Conservation (phyloP, 2,888 invertebrate species). For the Tupiocoris notatus region DNA sequence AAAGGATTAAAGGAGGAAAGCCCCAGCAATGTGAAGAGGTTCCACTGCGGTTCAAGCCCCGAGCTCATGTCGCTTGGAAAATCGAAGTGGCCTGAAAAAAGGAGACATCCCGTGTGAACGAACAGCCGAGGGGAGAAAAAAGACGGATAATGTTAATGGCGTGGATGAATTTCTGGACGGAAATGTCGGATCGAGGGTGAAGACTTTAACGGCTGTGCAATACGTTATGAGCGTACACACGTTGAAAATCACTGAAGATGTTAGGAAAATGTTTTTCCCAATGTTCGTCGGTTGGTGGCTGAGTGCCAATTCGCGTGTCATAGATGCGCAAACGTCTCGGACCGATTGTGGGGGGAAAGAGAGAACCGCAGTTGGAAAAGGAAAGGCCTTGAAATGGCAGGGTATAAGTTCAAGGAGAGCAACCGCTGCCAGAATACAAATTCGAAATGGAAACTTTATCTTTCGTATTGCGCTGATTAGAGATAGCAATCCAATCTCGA, state of each 20-base stretch:
- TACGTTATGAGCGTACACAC: not conserved
- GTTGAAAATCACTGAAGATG: not conserved
- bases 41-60: too few relatives aligned
- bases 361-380: too few relatives aligned
- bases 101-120: not conserved
- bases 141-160: not conserved
- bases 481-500: too few relatives aligned
- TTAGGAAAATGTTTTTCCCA: not conserved
- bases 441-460: too few relatives aligned
- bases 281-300: not conserved
- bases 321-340: too few relatives aligned
- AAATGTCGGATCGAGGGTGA: not conserved
- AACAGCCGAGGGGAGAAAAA: not conserved
- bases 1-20: too few relatives aligned
- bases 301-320: not conserved
- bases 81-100: not conserved
- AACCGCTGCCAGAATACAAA: too few relatives aligned
- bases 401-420: too few relatives aligned
- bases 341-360: too few relatives aligned
- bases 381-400: too few relatives aligned
- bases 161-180: not conserved
- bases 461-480: too few relatives aligned
- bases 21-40: too few relatives aligned
- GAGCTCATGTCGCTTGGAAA: not conserved
- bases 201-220: not conserved